Evolutionary conservation across 1,140 invertebrate genomes (phyloP).

Genomic region (Lepidotrigona ventralis): DNA sequence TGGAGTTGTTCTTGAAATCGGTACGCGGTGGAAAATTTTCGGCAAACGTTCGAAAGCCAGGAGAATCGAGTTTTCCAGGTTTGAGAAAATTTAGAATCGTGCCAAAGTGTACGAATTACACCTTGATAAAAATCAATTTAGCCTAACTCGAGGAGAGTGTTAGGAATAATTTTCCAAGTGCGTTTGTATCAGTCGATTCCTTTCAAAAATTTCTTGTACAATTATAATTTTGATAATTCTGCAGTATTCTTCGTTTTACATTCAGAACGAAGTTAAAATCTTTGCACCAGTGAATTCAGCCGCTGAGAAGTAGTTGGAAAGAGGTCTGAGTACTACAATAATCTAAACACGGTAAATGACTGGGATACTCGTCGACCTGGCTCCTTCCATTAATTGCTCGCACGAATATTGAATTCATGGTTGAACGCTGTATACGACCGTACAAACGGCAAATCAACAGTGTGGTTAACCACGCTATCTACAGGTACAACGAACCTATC

Average conservation of each 20-base stretch:
- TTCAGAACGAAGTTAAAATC: neutral
- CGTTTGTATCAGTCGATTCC: neutral
- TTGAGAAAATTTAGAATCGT: neutral
- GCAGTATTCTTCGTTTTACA: neutral
- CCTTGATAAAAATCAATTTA: neutral
- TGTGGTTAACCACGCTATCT: constrained; percentile 35
- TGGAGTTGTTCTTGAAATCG: neutral
- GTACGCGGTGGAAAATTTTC: neutral
- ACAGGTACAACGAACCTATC: constrained; percentile 38
- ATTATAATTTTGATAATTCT: neutral
- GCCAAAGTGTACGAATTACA: neutral
- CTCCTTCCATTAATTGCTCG: constrained; percentile 34
- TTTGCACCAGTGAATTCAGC: neutral
- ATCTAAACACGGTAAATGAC: neutral
- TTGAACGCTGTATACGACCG: neutral
- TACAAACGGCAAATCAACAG: constrained; percentile 41
- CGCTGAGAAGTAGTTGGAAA: too few relatives aligned
- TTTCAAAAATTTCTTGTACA: neutral
- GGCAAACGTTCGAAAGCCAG: neutral
- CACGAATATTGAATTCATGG: constrained; percentile 31
- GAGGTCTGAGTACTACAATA: neutral
- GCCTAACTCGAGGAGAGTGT: too few relatives aligned
- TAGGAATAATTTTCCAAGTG: neutral
- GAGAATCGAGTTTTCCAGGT: neutral
- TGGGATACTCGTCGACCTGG: constrained; percentile 1